Percentiles rank a stretch among this genome's conserved stretches.
Evolutionary conservation across 2,797 vertebrate species (phyloP).

Genomic region (Sparus aurata): DNA sequence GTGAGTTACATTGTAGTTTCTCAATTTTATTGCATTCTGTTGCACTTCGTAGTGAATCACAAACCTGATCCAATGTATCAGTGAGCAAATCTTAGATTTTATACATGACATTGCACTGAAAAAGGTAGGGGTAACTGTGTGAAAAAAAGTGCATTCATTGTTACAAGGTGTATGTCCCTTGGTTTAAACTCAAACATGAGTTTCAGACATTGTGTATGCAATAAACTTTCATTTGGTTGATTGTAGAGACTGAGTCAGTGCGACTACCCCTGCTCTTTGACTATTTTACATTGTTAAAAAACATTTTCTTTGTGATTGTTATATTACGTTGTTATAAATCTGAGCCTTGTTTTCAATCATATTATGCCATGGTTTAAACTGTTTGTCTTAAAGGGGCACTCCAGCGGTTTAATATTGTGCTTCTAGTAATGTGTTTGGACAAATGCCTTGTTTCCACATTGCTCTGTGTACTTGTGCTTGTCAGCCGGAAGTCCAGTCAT

Average conservation of each 20-base stretch:
- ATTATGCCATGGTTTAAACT: constrained; percentile 26
- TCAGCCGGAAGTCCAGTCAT: too few relatives aligned
- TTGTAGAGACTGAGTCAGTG: constrained; percentile 40
- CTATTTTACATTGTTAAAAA: constrained; percentile 26
- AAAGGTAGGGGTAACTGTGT: constrained; percentile 14
- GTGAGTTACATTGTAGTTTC: constrained; percentile 19
- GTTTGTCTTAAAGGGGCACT: constrained; percentile 16
- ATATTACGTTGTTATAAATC: constrained; percentile 43
- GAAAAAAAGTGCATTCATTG: constrained; percentile 27
- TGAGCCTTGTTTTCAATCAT: constrained; percentile 59
- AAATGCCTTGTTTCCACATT: too few relatives aligned
- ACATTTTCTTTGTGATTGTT: constrained; percentile 36
- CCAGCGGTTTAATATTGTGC: too few relatives aligned
- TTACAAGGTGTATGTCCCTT: constrained; percentile 28
- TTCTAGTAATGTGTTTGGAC: too few relatives aligned
- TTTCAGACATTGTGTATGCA: constrained; percentile 65
- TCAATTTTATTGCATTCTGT: constrained; percentile 24
- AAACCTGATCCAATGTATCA: constrained; percentile 2
- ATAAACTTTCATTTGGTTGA: constrained; percentile 61
- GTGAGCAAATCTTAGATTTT: constrained; percentile 29
- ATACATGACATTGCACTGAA: constrained; percentile 26
- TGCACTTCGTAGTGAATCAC: constrained; percentile 13
- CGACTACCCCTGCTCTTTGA: constrained; percentile 27
- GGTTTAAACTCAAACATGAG: constrained; percentile 22
- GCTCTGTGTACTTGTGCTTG: too few relatives aligned